phyloP scores from a whole-genome alignment of 2,113 vertebrate genomes.

The Pachycephala philippinensis region DNA sequence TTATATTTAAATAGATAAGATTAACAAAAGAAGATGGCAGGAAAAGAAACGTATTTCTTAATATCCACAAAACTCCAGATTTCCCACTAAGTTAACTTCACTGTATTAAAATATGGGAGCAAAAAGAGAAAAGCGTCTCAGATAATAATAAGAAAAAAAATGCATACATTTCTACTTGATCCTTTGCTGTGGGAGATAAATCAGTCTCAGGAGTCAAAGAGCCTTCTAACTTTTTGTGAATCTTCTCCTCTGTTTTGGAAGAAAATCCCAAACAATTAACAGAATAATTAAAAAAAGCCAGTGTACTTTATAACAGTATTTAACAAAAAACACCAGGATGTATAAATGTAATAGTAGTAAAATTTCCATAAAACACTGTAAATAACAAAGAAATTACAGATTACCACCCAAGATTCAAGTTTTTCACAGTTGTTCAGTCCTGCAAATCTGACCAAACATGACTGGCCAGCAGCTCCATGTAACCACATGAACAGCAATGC shows the following conservation, averaged over 20 bases:
- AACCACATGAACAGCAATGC: neutral
- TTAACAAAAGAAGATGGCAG: neutral
- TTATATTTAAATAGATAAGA: neutral
- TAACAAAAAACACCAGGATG: neutral
- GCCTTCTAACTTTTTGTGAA: slow-evolving; percentile 89
- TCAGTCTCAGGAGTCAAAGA: slow-evolving; percentile 89
- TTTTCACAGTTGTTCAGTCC: neutral
- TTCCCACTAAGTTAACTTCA: neutral
- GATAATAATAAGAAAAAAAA: neutral
- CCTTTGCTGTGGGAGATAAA: slow-evolving; percentile 91
- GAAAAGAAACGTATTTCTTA: neutral
- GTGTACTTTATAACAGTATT: neutral
- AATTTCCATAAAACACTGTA: neutral
- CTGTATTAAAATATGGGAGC: neutral
- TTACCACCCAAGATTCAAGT: neutral
- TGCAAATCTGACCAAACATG: neutral
- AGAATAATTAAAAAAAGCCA: neutral
- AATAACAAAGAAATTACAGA: neutral
- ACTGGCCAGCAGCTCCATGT: neutral
- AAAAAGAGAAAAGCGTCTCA: neutral
- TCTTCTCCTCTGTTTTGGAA: slow-evolving; percentile 88
- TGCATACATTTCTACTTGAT: slow-evolving; percentile 98
- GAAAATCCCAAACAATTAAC: slow-evolving; percentile 59
- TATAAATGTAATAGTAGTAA: neutral
- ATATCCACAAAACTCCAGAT: neutral